Evolutionary conservation across 2,888 invertebrate genomes (phyloP), one percentile per base, ranked within the genome.

Genomic region (Philonicus albiceps): DNA sequence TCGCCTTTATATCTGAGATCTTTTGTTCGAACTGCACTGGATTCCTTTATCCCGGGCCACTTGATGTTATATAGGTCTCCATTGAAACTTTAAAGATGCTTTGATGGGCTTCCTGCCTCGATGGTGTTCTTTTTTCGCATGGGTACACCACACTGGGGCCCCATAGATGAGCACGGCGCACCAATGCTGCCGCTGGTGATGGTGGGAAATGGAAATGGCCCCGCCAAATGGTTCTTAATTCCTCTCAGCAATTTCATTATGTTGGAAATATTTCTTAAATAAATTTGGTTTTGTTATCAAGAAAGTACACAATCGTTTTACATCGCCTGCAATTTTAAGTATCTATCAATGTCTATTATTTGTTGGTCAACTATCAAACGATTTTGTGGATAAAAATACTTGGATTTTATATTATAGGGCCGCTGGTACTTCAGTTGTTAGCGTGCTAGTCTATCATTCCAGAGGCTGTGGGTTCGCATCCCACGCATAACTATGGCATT

Each of bases 1-100:
- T 86, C 78, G 81, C 83, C 81, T 86, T 86, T 86, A 87, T 80
- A 78, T 73, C 72, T 22, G 30, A 37, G 84, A 84, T 84, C 73
- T 84, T 84, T 84, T 84, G 84, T 84, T 84, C 37, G 22, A 72
- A 22, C 37, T 84, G 84, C 40, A 84, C 84, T 84, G 84, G 43
- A 84, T 84, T 84, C 73, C 84, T 73, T 84, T 84, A 78, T 78
- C 27, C 49, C 27, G 22, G 78, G 49, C 49, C 78, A 78, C 78
- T 78, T 78, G 49, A 43, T 78, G 78, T 16, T 78, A 78, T 78
- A 78, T 78, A 49, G 78, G 49, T 13, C 30, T 22, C 49, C 78
- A 43, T 78, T 78, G 78, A 78, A 78, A 78, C 16, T 78, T 78
- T 78, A 78, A 78, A 78, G 78, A 78, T 49, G 78, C 78, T n/a